A percentile compares a stretch with the other conserved stretches of the same genome.
Conservation (phyloP, 2,888 invertebrate species). For the Actias luna region DNA sequence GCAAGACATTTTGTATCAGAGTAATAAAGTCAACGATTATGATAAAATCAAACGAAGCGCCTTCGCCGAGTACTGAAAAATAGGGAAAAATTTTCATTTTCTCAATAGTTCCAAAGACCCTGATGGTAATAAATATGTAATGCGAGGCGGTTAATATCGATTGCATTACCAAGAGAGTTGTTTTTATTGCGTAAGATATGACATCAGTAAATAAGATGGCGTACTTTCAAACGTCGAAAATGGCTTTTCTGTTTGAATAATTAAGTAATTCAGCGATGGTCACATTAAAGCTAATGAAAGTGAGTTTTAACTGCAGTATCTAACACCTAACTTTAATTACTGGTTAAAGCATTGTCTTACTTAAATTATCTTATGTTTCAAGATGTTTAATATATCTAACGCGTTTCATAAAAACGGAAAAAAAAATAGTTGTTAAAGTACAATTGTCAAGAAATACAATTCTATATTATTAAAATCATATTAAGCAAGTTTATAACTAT, state of each 20-base stretch:
- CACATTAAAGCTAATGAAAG: conserved; percentile 5
- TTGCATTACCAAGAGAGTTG: conserved; percentile 56
- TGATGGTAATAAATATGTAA: conserved; percentile 70
- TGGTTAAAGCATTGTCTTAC: not conserved
- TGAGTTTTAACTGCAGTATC: not conserved
- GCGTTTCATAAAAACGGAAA: not conserved
- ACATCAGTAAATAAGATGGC: conserved; percentile 48
- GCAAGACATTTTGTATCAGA: conserved; percentile 19
- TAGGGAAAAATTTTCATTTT: conserved; percentile 51
- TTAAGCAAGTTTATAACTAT: no score
- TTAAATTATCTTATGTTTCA: not conserved
- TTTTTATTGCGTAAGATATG: conserved; percentile 59
- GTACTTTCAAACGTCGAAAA: conserved; percentile 5
- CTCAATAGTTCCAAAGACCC: conserved; percentile 45
- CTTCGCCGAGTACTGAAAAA: conserved; percentile 32
- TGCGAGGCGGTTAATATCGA: conserved; percentile 61
- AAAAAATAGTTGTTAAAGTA: not conserved
- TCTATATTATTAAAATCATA: not conserved
- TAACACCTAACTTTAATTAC: not conserved
- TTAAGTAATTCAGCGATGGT: not conserved
- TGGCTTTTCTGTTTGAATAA: conserved; percentile 3
- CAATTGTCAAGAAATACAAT: not conserved
- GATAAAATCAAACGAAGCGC: conserved; percentile 34
- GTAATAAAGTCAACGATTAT: conserved; percentile 23
- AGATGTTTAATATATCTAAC: not conserved